Base-by-base conservation (phyloP, 2,888 invertebrate species). In the Chalcosyrphus nemorum region DNA sequence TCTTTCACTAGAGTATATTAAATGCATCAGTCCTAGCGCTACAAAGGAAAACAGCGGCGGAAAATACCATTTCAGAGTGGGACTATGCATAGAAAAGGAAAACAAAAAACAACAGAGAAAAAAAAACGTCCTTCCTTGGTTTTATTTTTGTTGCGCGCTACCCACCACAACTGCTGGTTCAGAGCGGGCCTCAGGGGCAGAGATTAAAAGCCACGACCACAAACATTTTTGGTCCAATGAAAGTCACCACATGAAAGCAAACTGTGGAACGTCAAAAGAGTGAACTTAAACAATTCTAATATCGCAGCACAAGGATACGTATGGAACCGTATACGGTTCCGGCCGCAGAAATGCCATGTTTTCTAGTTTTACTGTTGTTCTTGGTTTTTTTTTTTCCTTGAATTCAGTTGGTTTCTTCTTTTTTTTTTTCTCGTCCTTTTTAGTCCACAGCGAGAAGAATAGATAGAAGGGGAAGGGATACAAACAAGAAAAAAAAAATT, bases 161-260 rank as follows among this genome's bases (percentile, higher is more conserved):
- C n/a, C n/a, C 43, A 75, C 74, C 80, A 80, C 61, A 74, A 76
- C 71, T 71, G 71, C 56, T 43, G 63, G 35, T 50, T 43, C 29
- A 54, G 54, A 75, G 57, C 57, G 38, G 29, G 80, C 80, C 85
- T 80, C 47, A 17, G 81, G 86, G 87, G 74, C 86, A 86, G 86
- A 87, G 86, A 87, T 86, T 87, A 87, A 86, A 87, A 87, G 85
- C 86, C 86, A 86, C 86, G 86, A 86, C 87, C 87, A 86, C 87
- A 87, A 86, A 87, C 87, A 87, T 87, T 87, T 87, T 85, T 82
- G 86, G 87, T 87, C 85, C 85, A 87, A 86, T 87, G 81, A 86
- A 86, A 86, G 86, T 80, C 76, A 86, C 87, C 87, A 76, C 87
- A 86, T 82, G 78, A 81, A 85, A 85, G 76, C 74, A 63, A 84